Percentiles rank a stretch among this genome's conserved stretches.
These are phyloP conservation scores for Spinus pinus DNA, from an alignment of 2,797 vertebrate species.

Conservation along the genomic window DNA sequence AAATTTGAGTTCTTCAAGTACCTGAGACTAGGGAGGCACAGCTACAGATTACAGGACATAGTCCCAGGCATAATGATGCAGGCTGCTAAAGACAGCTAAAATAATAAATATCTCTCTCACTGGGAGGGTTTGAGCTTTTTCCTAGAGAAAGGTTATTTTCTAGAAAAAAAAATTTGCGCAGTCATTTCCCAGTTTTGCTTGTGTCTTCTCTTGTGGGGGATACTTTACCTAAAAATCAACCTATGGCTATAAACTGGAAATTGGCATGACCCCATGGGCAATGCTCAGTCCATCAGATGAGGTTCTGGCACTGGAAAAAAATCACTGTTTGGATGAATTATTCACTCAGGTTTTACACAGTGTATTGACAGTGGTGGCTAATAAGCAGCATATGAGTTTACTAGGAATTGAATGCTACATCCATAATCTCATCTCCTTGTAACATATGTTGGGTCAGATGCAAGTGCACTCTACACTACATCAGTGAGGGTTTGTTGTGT, in stretches of 20 bases:
- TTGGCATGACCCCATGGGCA: fast-evolving
- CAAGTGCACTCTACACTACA: background rate
- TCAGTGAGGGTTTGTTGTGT: background rate
- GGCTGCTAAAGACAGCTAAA: background rate
- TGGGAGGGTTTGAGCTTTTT: background rate
- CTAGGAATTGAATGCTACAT: background rate
- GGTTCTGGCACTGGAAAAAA: background rate
- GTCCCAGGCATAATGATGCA: background rate
- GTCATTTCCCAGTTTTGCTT: background rate
- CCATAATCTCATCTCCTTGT: background rate
- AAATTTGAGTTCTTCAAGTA: background rate
- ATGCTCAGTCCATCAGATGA: background rate
- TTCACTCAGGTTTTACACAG: background rate
- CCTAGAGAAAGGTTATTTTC: background rate
- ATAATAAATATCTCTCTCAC: background rate
- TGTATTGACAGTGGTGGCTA: background rate
- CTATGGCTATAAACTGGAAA: background rate
- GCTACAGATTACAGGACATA: background rate
- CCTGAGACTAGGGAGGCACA: background rate
- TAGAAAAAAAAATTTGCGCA: background rate
- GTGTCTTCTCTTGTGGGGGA: background rate
- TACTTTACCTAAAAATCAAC: background rate
- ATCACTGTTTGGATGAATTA: background rate
- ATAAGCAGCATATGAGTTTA: background rate
- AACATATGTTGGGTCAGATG: fast-evolving